These are phyloP conservation scores for Pomacea canaliculata DNA, from an alignment of 2,888 invertebrate species.

Conservation along the genomic window DNA sequence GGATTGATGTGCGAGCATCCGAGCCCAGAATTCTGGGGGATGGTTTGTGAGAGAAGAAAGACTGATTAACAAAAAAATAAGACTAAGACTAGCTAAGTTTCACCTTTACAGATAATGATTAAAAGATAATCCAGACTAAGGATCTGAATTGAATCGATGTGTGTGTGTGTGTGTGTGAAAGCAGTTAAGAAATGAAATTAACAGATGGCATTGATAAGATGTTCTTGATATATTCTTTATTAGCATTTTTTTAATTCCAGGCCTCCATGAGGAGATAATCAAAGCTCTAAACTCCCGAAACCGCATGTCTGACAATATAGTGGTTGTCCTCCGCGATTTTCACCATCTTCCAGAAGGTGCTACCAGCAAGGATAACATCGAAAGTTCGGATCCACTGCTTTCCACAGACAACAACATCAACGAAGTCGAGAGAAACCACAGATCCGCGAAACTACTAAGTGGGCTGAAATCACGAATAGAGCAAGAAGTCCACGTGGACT, in stretches of 20 bases:
- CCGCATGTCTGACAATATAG: conserved; percentile 17
- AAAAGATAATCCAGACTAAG: too few relatives aligned
- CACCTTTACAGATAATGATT: too few relatives aligned
- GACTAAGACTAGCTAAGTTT: too few relatives aligned
- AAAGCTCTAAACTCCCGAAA: conserved; percentile 7
- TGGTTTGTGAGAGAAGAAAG: too few relatives aligned
- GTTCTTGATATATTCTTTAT: too few relatives aligned
- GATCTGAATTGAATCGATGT: too few relatives aligned
- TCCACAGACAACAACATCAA: conserved; percentile 4
- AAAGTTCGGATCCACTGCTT: not conserved
- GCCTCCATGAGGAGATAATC: conserved; percentile 16
- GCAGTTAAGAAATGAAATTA: too few relatives aligned
- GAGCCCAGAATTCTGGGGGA: too few relatives aligned
- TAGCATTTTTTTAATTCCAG: conserved; percentile 6
- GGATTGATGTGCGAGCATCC: too few relatives aligned
- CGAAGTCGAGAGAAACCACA: conserved; percentile 1
- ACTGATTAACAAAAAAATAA: too few relatives aligned
- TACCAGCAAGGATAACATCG: not conserved
- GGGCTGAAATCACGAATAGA: conserved; percentile 2
- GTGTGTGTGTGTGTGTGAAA: too few relatives aligned
- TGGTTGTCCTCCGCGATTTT: conserved; percentile 18
- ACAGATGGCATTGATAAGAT: too few relatives aligned
- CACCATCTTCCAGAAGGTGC: not conserved
- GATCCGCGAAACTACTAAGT: not conserved
- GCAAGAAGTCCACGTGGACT: conserved; percentile 1